A percentile compares a stretch with the other conserved stretches of the same genome.
Conservation (phyloP, 2,888 invertebrate genomes). For the Drosophila paramelanica region DNA sequence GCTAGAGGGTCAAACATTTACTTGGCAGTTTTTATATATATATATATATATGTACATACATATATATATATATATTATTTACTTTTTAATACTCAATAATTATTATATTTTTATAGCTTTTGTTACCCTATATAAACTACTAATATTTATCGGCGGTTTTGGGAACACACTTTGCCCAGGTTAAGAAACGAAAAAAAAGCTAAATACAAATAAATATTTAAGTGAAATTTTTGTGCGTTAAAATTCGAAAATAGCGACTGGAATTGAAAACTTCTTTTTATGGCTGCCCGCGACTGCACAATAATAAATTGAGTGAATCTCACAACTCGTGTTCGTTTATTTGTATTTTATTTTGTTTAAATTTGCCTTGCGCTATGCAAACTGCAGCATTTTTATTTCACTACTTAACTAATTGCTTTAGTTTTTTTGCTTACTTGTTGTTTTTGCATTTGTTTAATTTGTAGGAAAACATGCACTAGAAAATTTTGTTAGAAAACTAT, state of each 20-base stretch:
- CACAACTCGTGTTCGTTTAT: constrained; percentile 48
- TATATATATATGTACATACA: constrained; percentile 14
- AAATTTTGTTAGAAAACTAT: constrained; percentile 65
- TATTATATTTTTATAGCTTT: constrained; percentile 41
- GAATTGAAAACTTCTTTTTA: constrained; percentile 22
- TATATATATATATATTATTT: constrained; percentile 37
- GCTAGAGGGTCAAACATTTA: constrained; percentile 74
- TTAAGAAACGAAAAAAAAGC: constrained; percentile 21
- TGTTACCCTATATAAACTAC: constrained; percentile 77
- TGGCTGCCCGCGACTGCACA: constrained; percentile 35
- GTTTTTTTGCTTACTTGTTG: constrained; percentile 15
- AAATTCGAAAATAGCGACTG: constrained; percentile 32
- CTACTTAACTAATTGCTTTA: constrained; percentile 72
- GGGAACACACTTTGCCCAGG: constrained; percentile 77
- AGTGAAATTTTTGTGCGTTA: constrained; percentile 61
- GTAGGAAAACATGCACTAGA: constrained; percentile 72
- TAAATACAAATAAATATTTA: constrained; percentile 8
- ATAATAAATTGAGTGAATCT: constrained; percentile 50
- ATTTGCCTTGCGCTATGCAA: constrained; percentile 39
- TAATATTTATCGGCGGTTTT: constrained; percentile 80
- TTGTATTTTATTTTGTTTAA: constrained; percentile 13
- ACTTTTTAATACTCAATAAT: constrained; percentile 30
- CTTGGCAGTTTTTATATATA: constrained; percentile 67
- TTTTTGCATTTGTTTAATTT: constrained; percentile 52
- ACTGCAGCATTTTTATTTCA: constrained; percentile 67